Conservation (phyloP, 64 coral and sea anemone genomes). For the Orbicella faveolata region DNA sequence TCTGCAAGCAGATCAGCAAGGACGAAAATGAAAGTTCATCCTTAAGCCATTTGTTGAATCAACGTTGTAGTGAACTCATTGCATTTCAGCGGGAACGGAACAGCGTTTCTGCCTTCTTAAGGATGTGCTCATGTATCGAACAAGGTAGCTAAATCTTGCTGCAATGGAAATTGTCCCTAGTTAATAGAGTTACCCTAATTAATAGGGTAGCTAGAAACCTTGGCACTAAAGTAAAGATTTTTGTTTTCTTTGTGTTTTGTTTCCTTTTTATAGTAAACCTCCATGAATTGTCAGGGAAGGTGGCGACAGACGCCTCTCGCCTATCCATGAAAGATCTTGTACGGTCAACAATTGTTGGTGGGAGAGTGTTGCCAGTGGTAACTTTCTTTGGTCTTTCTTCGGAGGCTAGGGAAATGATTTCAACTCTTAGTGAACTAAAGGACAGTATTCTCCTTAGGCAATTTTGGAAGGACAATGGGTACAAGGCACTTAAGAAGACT, state of each 20-base stretch:
- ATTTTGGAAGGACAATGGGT: slow-evolving; percentile 45
- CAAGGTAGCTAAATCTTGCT: not conserved
- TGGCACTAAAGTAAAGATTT: no score
- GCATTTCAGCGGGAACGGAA: not conserved
- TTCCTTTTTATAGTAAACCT: slow-evolving; percentile 28
- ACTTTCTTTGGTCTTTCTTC: slow-evolving; percentile 42
- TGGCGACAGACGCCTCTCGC: not conserved
- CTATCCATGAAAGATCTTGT: not conserved
- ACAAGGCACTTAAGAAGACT: slow-evolving; percentile 5
- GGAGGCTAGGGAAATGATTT: slow-evolving; percentile 22
- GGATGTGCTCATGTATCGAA: not conserved
- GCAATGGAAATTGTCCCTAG: no score
- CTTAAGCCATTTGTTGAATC: not conserved
- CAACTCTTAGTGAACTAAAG: not conserved
- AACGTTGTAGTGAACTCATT: not conserved
- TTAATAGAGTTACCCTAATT: no score
- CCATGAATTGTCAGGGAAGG: not conserved
- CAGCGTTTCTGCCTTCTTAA: not conserved
- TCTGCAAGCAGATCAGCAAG: not conserved
- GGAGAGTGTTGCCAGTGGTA: not conserved
- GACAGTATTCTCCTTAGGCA: slow-evolving; percentile 41
- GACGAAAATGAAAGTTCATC: not conserved
- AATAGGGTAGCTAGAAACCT: no score
- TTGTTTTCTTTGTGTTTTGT: no score
- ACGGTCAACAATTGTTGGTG: not conserved